Conservation (phyloP, 2,113 vertebrate species). For the Stigmatopora argus region DNA sequence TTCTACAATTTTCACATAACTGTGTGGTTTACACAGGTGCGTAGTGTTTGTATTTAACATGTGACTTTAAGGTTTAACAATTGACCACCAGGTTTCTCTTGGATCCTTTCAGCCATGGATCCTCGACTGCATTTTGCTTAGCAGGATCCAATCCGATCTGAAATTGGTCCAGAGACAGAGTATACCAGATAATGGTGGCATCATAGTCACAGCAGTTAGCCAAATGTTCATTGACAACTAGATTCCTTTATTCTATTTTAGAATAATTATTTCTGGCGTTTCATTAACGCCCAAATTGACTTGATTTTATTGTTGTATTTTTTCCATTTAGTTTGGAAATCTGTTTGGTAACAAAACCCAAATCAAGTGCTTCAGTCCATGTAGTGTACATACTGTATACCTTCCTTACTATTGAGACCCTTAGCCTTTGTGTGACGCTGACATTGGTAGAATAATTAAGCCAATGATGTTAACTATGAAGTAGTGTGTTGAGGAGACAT, state of each 20-base stretch:
- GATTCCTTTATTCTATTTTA: background rate
- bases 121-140: background rate
- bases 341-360: background rate
- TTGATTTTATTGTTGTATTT: background rate
- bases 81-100: background rate
- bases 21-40: conserved; percentile 3
- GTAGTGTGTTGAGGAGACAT: conserved; percentile 3
- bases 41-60: background rate
- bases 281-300: background rate
- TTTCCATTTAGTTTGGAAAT: background rate
- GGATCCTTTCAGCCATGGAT: background rate
- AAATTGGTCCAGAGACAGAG: background rate
- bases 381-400: background rate
- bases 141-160: background rate
- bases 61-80: background rate
- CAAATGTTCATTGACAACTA: background rate
- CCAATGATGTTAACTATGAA: conserved; percentile 14
- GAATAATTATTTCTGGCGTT: background rate
- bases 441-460: background rate
- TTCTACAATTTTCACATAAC: background rate
- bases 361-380: background rate
- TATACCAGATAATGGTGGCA: background rate
- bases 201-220: background rate
- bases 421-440: background rate
- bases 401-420: background rate